Conservation (phyloP, 2,888 invertebrate species). For the Spisula subtruncata region DNA sequence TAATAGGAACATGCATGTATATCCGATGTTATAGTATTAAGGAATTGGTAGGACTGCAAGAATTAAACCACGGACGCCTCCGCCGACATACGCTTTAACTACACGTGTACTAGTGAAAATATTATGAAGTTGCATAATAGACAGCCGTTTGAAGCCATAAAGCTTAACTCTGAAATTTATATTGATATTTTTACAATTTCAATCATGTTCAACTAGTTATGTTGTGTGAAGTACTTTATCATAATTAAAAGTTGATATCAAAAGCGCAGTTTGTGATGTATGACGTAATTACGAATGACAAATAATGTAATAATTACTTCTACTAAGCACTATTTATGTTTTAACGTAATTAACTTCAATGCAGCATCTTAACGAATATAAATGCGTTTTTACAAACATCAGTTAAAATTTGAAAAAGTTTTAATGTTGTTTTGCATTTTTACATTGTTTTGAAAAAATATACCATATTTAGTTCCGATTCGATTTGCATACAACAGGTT, state of each 20-base stretch:
- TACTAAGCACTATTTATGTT: slow-evolving; percentile 16
- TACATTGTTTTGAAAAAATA: too few species aligned
- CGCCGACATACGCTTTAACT: too few species aligned
- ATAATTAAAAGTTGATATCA: slow-evolving; percentile 52
- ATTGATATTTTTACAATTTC: neutral
- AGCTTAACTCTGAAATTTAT: neutral
- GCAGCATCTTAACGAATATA: slow-evolving; percentile 17
- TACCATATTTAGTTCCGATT: too few species aligned
- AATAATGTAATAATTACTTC: slow-evolving; percentile 13
- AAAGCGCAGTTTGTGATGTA: slow-evolving; percentile 47
- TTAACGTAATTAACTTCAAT: slow-evolving; percentile 12
- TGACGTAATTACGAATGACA: slow-evolving; percentile 35
- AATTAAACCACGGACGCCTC: too few species aligned
- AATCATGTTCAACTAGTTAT: neutral
- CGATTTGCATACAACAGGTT: too few species aligned
- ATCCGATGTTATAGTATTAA: too few species aligned
- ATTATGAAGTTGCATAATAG: neutral
- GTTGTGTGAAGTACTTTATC: slow-evolving; percentile 21
- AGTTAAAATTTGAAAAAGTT: neutral
- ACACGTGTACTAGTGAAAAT: too few species aligned
- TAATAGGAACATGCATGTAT: too few species aligned
- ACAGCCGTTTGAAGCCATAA: neutral
- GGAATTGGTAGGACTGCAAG: too few species aligned
- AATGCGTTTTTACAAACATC: neutral
- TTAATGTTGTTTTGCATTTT: neutral